phyloP scores from a whole-genome alignment of 1,140 invertebrate species.

The Eupristina koningsbergeri region DNA sequence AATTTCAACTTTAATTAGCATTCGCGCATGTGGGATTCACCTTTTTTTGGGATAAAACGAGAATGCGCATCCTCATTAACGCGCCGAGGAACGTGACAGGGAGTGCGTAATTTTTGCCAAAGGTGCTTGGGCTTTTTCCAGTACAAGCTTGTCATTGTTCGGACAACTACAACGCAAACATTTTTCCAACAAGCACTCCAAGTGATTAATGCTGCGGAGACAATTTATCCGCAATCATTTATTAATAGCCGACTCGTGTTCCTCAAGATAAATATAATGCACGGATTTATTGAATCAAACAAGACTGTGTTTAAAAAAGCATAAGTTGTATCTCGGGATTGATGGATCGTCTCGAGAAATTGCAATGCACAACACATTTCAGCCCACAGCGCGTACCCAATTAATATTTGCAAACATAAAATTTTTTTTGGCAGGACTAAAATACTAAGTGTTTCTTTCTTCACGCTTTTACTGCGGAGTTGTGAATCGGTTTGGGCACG shows the following conservation, averaged over 20 bases:
- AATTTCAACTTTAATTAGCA: constrained; percentile 31
- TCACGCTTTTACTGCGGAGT: neutral
- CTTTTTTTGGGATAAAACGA: neutral
- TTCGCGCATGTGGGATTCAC: neutral
- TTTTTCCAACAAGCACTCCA: neutral
- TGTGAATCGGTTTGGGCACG: neutral
- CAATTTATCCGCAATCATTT: neutral
- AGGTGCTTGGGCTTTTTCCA: neutral
- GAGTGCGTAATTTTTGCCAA: neutral
- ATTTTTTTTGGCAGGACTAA: constrained; percentile 15
- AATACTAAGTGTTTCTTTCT: constrained; percentile 18
- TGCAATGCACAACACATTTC: neutral
- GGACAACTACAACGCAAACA: neutral
- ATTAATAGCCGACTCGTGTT: neutral
- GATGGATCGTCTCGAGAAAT: no score
- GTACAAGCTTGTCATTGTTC: neutral
- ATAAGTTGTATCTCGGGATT: no score
- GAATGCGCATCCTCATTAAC: neutral
- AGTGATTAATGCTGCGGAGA: neutral
- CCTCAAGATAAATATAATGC: neutral
- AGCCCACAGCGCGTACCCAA: neutral
- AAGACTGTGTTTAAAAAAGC: no score
- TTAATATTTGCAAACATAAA: constrained; percentile 23
- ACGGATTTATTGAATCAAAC: no score
- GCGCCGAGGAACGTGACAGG: neutral